Base-by-base conservation (phyloP, 2,797 vertebrate species). In the Rhadinocentrus ornatus region DNA sequence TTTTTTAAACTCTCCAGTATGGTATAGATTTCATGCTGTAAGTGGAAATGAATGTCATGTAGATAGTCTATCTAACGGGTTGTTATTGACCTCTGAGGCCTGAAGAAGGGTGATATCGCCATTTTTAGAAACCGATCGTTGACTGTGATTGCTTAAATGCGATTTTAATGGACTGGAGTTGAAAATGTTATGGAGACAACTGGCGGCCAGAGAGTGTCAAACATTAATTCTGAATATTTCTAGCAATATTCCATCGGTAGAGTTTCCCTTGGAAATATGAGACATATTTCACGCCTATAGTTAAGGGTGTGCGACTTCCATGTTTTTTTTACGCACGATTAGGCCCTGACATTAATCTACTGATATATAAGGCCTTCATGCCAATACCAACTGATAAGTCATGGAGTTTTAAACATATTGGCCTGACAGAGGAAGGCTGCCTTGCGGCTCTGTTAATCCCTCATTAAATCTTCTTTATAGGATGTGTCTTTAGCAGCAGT, bases 381-480 rank as follows among this genome's bases (percentile, higher is more conserved):
- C 46, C 35, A 37, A 44, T 29, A 59, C 16, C 6, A n/a, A 13
- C n/a, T 1, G 62, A 61, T 69, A 46, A 60, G 32, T 69, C 10
- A 35, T 57, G 31, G 32, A 55, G 50, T 31, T 27, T 11, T n/a
- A 24, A 29, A 26, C 66, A 56, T 26, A 15, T 15, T 32, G 68
- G 52, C 16, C 15, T 4, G 35, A 46, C 46, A 34, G 62, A 62
- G 3, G 16, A 44, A 50, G 35, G 50, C 60, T 35, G 75, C 68
- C 46, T 11, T 26, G 1, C 77, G 82, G 56, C 34, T 56, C 8
- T 24, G 68, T 52, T n/a, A 77, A 68, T 55, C 60, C 85, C 59
- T 77, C 87, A 89, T 89, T 87, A 87, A 79, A 60, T 66, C 67
- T 56, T 73, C 32, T 69, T 80, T 76, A 72, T 59, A 15, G 64